These are phyloP conservation scores for Microctenopoma steveboyesi DNA, from an alignment of 2,797 vertebrate genomes.

Conservation along the genomic window DNA sequence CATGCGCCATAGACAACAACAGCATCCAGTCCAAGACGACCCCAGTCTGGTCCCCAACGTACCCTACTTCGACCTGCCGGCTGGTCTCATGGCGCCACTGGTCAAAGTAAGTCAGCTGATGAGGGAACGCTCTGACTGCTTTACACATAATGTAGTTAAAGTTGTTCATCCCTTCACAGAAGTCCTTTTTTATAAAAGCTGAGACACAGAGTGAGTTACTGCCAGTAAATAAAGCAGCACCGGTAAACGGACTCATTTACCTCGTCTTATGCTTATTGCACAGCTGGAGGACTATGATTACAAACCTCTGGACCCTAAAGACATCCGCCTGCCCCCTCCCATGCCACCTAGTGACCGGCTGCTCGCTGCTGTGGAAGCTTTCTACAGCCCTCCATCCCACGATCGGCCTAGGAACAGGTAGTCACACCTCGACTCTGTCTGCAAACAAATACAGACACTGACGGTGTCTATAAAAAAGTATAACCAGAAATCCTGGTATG, in stretches of 20 bases:
- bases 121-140: neutral
- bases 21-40: conserved; percentile 91
- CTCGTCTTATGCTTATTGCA: conserved; percentile 9
- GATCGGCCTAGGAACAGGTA: conserved; percentile 98
- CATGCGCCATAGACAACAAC: conserved; percentile 86
- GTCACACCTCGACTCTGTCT: neutral
- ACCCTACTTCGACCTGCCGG: conserved; percentile 97
- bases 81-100: conserved; percentile 97
- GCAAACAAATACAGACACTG: no score
- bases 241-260: neutral
- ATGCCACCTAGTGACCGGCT: conserved; percentile 98
- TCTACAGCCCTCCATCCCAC: conserved; percentile 98
- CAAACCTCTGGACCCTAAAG: conserved; percentile 97
- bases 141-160: neutral
- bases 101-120: conserved; percentile 87
- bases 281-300: conserved; percentile 98
- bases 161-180: no score
- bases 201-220: no score
- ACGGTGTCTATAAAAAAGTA: no score
- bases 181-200: no score
- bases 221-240: no score
- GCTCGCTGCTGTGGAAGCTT: conserved; percentile 97
- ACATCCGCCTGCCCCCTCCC: conserved; percentile 96
- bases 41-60: conserved; percentile 97
- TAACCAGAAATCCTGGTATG: no score